These are phyloP conservation scores for Chrysemys picta DNA, from an alignment of 2,113 vertebrate species.

Conservation along the genomic window DNA sequence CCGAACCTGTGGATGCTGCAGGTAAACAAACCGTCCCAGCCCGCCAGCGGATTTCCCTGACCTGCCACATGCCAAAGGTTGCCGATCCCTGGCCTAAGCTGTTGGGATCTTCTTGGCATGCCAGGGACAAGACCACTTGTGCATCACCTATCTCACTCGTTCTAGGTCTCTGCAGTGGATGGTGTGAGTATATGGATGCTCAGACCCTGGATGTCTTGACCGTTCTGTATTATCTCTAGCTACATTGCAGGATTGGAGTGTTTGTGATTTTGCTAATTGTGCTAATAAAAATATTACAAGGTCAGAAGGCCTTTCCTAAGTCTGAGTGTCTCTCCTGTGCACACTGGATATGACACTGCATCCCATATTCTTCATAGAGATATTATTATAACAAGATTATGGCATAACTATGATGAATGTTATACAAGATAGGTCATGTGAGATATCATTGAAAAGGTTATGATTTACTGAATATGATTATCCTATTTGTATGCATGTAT, in stretches of 20 bases:
- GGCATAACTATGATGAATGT: too few relatives aligned
- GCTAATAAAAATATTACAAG: not conserved
- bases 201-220: not conserved
- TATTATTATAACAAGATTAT: too few relatives aligned
- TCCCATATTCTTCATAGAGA: too few relatives aligned
- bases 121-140: not conserved
- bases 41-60: too few relatives aligned
- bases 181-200: not conserved
- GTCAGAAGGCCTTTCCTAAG: not conserved
- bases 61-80: too few relatives aligned
- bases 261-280: not conserved
- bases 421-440: too few relatives aligned
- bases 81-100: not conserved
- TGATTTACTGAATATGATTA: too few relatives aligned
- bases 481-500: too few relatives aligned
- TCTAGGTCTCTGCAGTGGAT: not conserved
- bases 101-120: not conserved
- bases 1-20: too few relatives aligned
- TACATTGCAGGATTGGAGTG: not conserved
- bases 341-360: not conserved
- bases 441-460: too few relatives aligned
- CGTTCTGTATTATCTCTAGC: not conserved
- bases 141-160: not conserved
- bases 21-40: too few relatives aligned
- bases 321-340: not conserved